Conservation (phyloP, 2,797 vertebrate genomes). For the Discoglossus pictus region DNA sequence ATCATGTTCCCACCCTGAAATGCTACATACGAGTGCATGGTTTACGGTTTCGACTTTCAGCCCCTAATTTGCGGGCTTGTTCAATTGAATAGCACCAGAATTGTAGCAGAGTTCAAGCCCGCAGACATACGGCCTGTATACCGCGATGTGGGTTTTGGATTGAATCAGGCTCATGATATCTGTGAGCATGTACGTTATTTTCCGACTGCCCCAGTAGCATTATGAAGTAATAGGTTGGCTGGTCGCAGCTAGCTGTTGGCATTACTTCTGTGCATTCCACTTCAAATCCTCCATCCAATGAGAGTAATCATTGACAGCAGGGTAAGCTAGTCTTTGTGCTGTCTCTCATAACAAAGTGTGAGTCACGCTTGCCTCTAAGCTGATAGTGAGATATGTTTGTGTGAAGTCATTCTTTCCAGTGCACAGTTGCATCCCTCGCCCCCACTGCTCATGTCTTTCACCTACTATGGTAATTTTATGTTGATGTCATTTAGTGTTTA, state of each 20-base stretch:
- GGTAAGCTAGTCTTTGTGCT: conserved; percentile 72
- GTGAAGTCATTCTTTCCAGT: conserved; percentile 49
- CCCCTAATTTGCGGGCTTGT: too few relatives aligned
- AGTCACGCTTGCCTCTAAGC: conserved; percentile 38
- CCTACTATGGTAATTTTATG: conserved; percentile 25
- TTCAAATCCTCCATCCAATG: conserved; percentile 65
- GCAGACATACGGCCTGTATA: too few relatives aligned
- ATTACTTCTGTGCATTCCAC: conserved; percentile 73
- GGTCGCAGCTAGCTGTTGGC: conserved; percentile 71
- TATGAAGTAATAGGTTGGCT: conserved; percentile 73
- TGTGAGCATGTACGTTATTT: too few relatives aligned
- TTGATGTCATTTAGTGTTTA: conserved; percentile 22
- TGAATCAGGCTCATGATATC: too few relatives aligned
- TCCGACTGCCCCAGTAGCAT: too few relatives aligned
- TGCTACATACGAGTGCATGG: too few relatives aligned
- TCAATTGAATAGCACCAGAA: too few relatives aligned
- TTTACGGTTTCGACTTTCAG: too few relatives aligned
- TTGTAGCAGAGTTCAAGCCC: too few relatives aligned
- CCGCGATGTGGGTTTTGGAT: too few relatives aligned
- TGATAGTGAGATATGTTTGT: conserved; percentile 46
- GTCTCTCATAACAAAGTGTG: conserved; percentile 54
- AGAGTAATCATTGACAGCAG: conserved; percentile 73
- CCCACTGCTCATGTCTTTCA: conserved; percentile 42
- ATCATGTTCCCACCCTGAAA: too few relatives aligned
- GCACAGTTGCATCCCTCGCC: conserved; percentile 34